phyloP scores from a whole-genome alignment of 2,797 vertebrate genomes.

The Pygocentrus nattereri region DNA sequence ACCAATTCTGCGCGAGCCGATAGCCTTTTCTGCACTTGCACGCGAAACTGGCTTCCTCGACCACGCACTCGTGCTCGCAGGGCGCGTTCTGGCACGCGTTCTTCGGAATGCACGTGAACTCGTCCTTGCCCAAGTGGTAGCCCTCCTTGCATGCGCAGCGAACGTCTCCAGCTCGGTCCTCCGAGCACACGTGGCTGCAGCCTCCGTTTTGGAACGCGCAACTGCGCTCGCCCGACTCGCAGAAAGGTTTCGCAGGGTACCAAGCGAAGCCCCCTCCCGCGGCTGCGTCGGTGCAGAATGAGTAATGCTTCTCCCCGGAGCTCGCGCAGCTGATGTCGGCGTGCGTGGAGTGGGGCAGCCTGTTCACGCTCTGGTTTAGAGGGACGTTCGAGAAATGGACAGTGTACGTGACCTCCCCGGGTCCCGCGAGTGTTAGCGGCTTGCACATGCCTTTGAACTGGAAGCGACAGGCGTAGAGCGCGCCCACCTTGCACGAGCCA shows the following conservation, averaged over 20 bases:
- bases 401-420: slow-evolving; percentile 67
- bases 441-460: slow-evolving; percentile 77
- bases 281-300: slow-evolving; percentile 34
- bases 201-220: slow-evolving; percentile 73
- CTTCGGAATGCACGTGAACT: slow-evolving; percentile 62
- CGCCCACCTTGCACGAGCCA: slow-evolving; percentile 58
- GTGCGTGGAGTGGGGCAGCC: slow-evolving; percentile 70
- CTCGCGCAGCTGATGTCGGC: slow-evolving; percentile 64
- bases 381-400: slow-evolving; percentile 67
- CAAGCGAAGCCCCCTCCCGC: slow-evolving; percentile 56
- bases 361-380: slow-evolving; percentile 52
- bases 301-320: neutral
- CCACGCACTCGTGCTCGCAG: slow-evolving; percentile 69
- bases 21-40: slow-evolving; percentile 74
- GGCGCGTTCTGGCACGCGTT: slow-evolving; percentile 62
- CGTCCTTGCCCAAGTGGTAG: slow-evolving; percentile 66
- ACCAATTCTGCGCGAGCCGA: slow-evolving; percentile 62
- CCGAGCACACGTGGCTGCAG: slow-evolving; percentile 71
- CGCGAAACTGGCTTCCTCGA: slow-evolving; percentile 48
- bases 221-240: slow-evolving; percentile 40
- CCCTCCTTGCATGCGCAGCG: slow-evolving; percentile 71
- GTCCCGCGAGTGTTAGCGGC: slow-evolving; percentile 65
- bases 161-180: slow-evolving; percentile 23
- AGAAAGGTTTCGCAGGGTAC: slow-evolving; percentile 69
- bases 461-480: slow-evolving; percentile 74